phyloP scores from a whole-genome alignment of 2,113 vertebrate species.

The Phasianus colchicus region DNA sequence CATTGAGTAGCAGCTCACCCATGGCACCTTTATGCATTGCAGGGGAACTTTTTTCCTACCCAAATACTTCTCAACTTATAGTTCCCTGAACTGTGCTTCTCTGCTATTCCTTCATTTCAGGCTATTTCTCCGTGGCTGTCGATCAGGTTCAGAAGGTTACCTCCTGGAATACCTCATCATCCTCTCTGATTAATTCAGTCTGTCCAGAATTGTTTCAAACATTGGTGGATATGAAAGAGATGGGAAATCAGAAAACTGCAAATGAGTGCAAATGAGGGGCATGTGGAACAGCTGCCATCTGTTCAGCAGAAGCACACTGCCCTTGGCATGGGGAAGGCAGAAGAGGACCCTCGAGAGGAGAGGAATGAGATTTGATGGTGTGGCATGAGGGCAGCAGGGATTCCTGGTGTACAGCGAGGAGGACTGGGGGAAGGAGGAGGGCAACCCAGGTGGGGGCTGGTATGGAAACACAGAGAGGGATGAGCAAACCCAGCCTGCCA shows the following conservation, averaged over 20 bases:
- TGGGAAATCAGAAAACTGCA: background rate
- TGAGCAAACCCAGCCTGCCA: background rate
- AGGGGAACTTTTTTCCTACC: background rate
- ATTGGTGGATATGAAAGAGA: background rate
- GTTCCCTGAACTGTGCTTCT: background rate
- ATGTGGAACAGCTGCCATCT: background rate
- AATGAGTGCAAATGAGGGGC: slow-evolving; percentile 2
- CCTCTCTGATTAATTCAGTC: background rate
- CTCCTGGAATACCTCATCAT: background rate
- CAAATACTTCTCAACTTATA: background rate
- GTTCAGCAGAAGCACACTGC: background rate
- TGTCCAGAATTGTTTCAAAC: background rate
- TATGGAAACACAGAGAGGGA: background rate
- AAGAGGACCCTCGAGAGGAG: background rate
- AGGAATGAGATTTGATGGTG: background rate
- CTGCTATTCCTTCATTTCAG: background rate
- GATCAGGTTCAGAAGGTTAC: background rate
- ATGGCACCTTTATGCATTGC: background rate
- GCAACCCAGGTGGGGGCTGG: background rate
- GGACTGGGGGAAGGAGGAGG: background rate
- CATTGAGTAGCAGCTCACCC: background rate
- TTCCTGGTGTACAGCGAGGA: background rate
- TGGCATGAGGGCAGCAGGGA: background rate
- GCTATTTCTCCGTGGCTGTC: background rate
- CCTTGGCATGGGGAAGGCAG: background rate